Evolutionary conservation across 2,888 invertebrate species (phyloP), one percentile per base, ranked within the genome.

Genomic region (Camptogramma bilineatum): DNA sequence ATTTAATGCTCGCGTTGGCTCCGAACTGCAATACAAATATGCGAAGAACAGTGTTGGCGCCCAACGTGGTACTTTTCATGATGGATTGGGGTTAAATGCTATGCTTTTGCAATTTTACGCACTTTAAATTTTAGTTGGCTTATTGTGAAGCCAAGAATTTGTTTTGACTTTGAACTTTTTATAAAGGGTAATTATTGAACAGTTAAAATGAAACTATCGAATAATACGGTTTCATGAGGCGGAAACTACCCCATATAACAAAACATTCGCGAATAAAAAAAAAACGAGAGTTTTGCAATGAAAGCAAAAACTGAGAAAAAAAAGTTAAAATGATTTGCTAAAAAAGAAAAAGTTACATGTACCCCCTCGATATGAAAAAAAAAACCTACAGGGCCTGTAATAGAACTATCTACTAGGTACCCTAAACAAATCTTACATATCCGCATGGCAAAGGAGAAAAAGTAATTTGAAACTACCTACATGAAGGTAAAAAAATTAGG

Each of bases 1-100:
- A 82, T 84, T 79, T 82, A 83, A 78, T 69, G 69, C 67, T 59
- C 47, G 62, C 65, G 64, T 78, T 82, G 79, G 78, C 80, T 74
- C 71, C 42, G 64, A 64, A 73, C 73, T 70, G 74, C 73, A 76
- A 71, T 71, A 73, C 68, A 66, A 66, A 71, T 73, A 63, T 64
- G 28, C 52, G 54, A 59, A 55, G 67, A 52, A 54, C 47, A 64
- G 34, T 62, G 64, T 78, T 86, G 86, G 87, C 84, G 82, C 82
- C 84, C 86, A 83, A 81, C 79, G 64, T 75, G 84, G 81, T 62
- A 52, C 61, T 66, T 54, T 24, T 19, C 21, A 62, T 62, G 66
- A 66, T 66, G 18, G 54, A 65, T 51, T 13, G 54, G 52, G 62
- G 55, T 61, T 66, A 60, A 66, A 47, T 58, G 68, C 58, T 24